Base-by-base conservation (phyloP, 1,140 invertebrate species). In the Chironomus striatipennis region DNA sequence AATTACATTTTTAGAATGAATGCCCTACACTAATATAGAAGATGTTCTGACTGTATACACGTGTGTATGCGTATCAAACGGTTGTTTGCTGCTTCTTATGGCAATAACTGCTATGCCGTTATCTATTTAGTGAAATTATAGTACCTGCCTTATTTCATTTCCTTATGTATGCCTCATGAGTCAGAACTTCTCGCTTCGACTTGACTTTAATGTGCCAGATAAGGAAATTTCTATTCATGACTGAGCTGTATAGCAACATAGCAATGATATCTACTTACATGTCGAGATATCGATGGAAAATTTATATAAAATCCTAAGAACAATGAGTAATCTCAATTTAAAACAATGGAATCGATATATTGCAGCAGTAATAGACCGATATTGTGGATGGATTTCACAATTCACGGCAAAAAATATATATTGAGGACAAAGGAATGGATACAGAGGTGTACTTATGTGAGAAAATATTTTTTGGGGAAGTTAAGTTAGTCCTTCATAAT, bases 1-100 rank as follows among this genome's bases (percentile, higher is more conserved):
- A 2, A 34, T 34, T n/a, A n/a, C n/a, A n/a, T n/a, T n/a, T 5
- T 34, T 34, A 34, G 24, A 34, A 34, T 34, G 24, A 34, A 34
- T 57, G 47, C 47, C 47, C 47, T 57, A 12, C n/a, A 57, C 8
- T n/a, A 57, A 57, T 57, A n/a, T 57, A 57, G 47, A 57, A 57
- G 47, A 57, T n/a, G 47, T 57, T 57, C 47, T 57, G 47, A n/a
- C 12, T 57, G 3, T 15, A 7, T 70, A 21, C 17, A 70, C 65
- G 65, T 70, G 65, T 70, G 65, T 70, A 70, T 70, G 65, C 65
- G 65, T 70, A 70, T 70, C 17, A 70, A 70, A 70, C 65, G 65
- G 65, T 70, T 70, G 7, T 21, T 70, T 70, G 17, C 18, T 70
- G 17, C 65, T 20, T 70, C 20, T 20, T 70, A 70, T 70, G 65